Percentiles rank a stretch among this genome's conserved stretches.
phyloP scores from a whole-genome alignment of 2,888 invertebrate species.

The Drosophila mercatorum region DNA sequence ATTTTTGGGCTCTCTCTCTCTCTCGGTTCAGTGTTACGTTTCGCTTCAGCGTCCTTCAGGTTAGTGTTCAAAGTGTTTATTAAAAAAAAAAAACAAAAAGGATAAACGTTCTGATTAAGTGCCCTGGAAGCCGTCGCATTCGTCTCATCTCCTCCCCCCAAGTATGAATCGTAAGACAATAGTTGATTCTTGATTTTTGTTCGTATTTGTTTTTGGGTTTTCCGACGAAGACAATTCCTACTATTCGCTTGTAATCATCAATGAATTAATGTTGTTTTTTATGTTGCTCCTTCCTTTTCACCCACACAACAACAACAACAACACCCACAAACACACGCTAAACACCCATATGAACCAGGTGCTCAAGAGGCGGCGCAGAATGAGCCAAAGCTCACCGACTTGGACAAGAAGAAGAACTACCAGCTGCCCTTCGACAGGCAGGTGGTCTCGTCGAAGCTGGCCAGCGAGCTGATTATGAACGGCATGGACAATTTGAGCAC shows the following conservation, averaged over 20 bases:
- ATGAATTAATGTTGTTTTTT: conserved; percentile 33
- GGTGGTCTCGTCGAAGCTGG: conserved; percentile 92
- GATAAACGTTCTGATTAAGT: conserved; percentile 21
- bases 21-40: conserved; percentile 7
- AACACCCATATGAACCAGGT: conserved; percentile 19
- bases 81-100: neutral
- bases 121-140: conserved; percentile 17
- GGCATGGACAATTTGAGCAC: conserved; percentile 93
- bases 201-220: neutral
- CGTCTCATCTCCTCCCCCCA: conserved; percentile 8
- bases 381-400: conserved; percentile 9
- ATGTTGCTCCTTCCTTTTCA: conserved; percentile 25
- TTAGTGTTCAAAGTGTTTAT: conserved; percentile 43
- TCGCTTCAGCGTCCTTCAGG: conserved; percentile 20
- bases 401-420: conserved; percentile 30
- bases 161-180: conserved; percentile 27
- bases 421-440: conserved; percentile 88
- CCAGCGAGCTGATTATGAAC: conserved; percentile 91
- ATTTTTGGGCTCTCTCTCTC: neutral
- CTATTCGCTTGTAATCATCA: conserved; percentile 10
- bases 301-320: neutral
- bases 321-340: neutral
- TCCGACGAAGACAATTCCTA: neutral
- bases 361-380: neutral
- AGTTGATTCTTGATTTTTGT: neutral